Conservation (phyloP, 2,113 vertebrate species). For the Eira barbara region DNA sequence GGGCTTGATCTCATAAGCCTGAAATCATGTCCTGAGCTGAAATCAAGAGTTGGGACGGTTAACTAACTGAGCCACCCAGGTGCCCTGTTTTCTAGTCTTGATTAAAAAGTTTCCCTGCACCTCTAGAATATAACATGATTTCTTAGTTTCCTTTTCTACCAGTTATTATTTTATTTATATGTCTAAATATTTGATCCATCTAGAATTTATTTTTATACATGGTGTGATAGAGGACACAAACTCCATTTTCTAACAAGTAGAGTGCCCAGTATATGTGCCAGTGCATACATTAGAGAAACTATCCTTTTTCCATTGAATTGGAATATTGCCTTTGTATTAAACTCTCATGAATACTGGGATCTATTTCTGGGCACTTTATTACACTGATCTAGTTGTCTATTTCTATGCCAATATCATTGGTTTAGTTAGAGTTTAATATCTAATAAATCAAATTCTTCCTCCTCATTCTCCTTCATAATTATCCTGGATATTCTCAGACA, state of each 20-base stretch:
- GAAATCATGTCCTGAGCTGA: background rate
- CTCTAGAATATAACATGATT: background rate
- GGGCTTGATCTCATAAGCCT: no score
- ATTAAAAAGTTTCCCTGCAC: background rate
- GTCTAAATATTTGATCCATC: slow-evolving; percentile 2
- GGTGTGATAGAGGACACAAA: background rate
- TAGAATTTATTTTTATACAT: slow-evolving; percentile 6
- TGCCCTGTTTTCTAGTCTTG: background rate
- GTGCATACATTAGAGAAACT: background rate
- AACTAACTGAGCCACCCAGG: background rate
- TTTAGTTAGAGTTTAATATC: background rate
- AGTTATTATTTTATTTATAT: background rate
- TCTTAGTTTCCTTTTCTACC: background rate
- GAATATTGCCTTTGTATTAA: background rate
- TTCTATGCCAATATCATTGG: background rate
- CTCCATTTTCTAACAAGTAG: background rate
- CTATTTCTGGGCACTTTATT: background rate
- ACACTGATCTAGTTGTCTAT: background rate
- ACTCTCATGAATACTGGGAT: background rate
- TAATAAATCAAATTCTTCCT: background rate
- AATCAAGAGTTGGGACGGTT: background rate
- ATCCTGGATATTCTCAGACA: background rate
- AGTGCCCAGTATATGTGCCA: background rate
- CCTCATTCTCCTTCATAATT: background rate
- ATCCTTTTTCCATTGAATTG: background rate